phyloP scores from a whole-genome alignment of 2,113 vertebrate genomes.

The Amphiprion ocellaris region DNA sequence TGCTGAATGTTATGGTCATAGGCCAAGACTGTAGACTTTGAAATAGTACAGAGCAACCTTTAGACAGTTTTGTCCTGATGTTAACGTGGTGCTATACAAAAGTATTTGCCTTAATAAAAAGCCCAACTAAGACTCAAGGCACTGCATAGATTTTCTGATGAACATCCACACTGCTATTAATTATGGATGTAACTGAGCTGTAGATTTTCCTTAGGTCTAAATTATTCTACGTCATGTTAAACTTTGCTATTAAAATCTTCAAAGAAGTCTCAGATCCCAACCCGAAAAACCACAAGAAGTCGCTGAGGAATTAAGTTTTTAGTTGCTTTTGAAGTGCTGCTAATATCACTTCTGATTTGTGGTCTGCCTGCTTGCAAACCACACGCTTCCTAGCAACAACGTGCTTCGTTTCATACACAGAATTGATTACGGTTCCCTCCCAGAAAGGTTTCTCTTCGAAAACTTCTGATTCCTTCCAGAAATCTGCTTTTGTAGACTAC shows the following conservation, averaged over 20 bases:
- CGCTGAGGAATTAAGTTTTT: not conserved
- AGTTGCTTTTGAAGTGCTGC: not conserved
- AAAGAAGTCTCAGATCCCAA: not conserved
- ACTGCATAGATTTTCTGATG: too few relatives aligned
- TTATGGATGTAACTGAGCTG: not conserved
- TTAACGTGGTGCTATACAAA: too few relatives aligned
- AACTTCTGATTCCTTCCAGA: not conserved
- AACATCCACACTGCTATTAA: too few relatives aligned
- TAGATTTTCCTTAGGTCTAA: not conserved
- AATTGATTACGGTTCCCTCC: not conserved
- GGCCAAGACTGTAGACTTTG: constrained; percentile 73
- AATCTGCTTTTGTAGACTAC: not conserved
- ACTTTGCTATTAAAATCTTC: not conserved
- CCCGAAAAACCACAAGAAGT: not conserved
- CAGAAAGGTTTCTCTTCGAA: not conserved
- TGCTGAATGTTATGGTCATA: constrained; percentile 26
- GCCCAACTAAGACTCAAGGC: too few relatives aligned
- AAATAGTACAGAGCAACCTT: too few relatives aligned
- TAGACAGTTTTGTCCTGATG: too few relatives aligned
- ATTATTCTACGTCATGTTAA: constrained; percentile 6
- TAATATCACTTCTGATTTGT: not conserved
- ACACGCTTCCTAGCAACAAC: not conserved
- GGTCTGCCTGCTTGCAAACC: not conserved
- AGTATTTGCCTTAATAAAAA: too few relatives aligned
- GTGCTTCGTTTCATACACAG: not conserved